Percentiles rank a stretch among this genome's conserved stretches.
Conservation (phyloP, 2,888 invertebrate genomes). For the Lithophane leautieri region DNA sequence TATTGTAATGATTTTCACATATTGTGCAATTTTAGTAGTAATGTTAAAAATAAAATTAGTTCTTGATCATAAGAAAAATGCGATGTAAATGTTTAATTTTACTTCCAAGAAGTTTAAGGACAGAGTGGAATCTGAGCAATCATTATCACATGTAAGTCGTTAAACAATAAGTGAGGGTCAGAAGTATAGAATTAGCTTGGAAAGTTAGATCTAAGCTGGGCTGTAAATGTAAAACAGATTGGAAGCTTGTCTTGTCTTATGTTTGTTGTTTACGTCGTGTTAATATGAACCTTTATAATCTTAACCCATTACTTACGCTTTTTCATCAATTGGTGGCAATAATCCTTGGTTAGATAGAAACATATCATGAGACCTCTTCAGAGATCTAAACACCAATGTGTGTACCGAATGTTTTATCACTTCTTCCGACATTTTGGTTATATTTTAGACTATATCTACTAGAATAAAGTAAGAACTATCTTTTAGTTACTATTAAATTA, state of each 20-base stretch:
- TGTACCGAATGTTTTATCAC: constrained; percentile 99
- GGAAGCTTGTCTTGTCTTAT: neutral
- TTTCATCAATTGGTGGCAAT: constrained; percentile 95
- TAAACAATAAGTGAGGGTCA: neutral
- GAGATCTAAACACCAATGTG: constrained; percentile 98
- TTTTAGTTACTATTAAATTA: constrained; percentile 7
- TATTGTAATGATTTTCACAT: neutral
- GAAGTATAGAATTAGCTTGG: neutral
- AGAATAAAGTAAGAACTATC: neutral
- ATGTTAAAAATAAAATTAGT: neutral
- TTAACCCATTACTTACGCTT: constrained; percentile 92
- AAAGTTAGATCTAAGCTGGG: neutral
- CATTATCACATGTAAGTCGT: neutral
- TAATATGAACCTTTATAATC: neutral
- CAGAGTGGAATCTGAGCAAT: neutral
- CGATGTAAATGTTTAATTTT: neutral
- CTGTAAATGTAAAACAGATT: neutral
- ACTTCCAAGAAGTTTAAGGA: neutral
- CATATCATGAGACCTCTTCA: constrained; percentile 99
- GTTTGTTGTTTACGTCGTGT: neutral
- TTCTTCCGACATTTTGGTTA: constrained; percentile 92
- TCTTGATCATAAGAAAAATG: neutral
- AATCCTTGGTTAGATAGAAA: constrained; percentile 97
- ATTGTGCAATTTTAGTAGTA: neutral
- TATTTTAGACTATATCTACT: constrained; percentile 17